A percentile compares a stretch with the other conserved stretches of the same genome.
Conservation (phyloP, 23 tunicate genomes). For the Ciona savignyi region DNA sequence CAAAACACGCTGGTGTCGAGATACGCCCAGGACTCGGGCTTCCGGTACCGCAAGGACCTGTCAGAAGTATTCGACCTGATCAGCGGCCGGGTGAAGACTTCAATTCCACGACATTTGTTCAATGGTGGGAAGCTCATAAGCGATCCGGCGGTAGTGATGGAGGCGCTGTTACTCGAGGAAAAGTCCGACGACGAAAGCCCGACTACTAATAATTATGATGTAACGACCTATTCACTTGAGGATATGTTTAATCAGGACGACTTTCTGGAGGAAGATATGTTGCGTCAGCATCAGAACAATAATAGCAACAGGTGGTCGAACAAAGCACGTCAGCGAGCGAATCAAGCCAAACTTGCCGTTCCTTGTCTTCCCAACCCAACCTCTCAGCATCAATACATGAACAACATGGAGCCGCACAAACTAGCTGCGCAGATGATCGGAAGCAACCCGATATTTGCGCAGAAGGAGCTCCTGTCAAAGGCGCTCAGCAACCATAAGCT, state of each 20-base stretch:
- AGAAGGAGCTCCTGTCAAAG: constrained; percentile 29
- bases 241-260: constrained; percentile 72
- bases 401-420: constrained; percentile 21
- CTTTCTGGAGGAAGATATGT: constrained; percentile 27
- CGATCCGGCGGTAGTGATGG: constrained; percentile 79
- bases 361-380: constrained; percentile 5
- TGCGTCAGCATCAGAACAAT: constrained; percentile 24
- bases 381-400: constrained; percentile 13
- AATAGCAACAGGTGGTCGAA: constrained; percentile 14
- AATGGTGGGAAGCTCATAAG: constrained; percentile 38
- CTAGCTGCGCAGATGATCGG: constrained; percentile 27
- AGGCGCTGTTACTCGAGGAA: constrained; percentile 56
- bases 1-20: constrained; percentile 96
- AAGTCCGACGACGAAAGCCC: constrained; percentile 46
- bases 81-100: constrained; percentile 61
- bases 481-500: constrained; percentile 34
- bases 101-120: constrained; percentile 54
- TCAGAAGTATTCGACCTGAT: constrained; percentile 76
- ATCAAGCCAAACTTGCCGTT: not conserved
- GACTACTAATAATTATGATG: not conserved
- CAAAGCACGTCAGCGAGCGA: constrained; percentile 16
- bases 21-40: constrained; percentile 79
- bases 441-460: constrained; percentile 9
- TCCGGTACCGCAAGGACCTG: constrained; percentile 75
- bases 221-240: constrained; percentile 28